Percentiles rank a stretch among this genome's conserved stretches.
Conservation (phyloP, 2,113 vertebrate genomes). For the Centropus unirufus region DNA sequence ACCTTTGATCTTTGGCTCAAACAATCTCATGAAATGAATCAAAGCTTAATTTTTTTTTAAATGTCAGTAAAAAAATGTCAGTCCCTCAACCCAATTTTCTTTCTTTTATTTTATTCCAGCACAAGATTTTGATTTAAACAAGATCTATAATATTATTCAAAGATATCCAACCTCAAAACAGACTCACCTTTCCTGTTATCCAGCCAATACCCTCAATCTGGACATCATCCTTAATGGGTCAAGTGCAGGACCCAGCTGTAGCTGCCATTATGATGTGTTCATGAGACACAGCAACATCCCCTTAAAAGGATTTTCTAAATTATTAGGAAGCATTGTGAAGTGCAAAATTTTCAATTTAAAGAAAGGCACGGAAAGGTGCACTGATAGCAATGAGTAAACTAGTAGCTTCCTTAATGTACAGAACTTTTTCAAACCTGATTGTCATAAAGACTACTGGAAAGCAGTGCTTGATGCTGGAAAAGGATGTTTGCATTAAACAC, state of each 20-base stretch:
- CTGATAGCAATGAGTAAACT: not conserved
- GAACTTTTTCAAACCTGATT: not conserved
- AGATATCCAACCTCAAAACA: not conserved
- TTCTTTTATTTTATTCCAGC: not conserved
- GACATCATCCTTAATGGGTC: not conserved
- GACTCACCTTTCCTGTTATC: not conserved
- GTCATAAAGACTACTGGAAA: not conserved
- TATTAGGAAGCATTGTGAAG: not conserved
- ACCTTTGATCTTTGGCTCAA: slow-evolving; percentile 11
- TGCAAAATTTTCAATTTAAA: not conserved
- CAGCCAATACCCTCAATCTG: not conserved
- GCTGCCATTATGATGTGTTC: not conserved
- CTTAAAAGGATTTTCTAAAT: not conserved
- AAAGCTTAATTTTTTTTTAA: not conserved
- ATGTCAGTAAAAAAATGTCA: slow-evolving; percentile 19
- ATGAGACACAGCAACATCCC: not conserved
- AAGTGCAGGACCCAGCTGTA: not conserved
- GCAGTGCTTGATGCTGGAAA: not conserved
- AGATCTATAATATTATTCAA: not conserved
- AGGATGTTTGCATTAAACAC: not conserved
- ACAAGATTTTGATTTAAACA: not conserved
- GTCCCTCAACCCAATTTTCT: not conserved
- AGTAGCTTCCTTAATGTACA: not conserved
- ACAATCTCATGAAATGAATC: not conserved
- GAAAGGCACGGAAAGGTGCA: not conserved